Evolutionary conservation across 2,113 vertebrate species (phyloP).

Genomic region (Lophura nycthemera): DNA sequence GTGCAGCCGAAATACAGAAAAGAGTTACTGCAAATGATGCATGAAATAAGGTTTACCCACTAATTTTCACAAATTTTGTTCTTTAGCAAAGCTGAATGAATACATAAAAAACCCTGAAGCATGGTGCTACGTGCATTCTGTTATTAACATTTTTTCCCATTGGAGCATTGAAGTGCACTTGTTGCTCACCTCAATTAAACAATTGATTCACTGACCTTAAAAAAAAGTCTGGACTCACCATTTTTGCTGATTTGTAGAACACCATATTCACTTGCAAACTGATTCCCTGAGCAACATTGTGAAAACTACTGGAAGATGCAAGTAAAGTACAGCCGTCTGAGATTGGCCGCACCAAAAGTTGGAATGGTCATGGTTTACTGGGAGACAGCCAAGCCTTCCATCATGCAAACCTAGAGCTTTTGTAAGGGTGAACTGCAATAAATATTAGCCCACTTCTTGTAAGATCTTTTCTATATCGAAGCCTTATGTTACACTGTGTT

Average conservation of each 20-base stretch:
- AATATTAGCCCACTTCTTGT: not conserved
- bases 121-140: not conserved
- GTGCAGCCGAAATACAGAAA: constrained; percentile 17
- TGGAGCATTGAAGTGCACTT: not conserved
- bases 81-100: not conserved
- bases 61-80: not conserved
- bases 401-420: not conserved
- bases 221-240: not conserved
- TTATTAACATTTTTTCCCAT: not conserved
- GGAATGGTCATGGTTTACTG: not conserved
- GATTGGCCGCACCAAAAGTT: not conserved
- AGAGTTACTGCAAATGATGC: not conserved
- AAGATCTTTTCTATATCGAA: not conserved
- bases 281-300: not conserved
- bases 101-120: not conserved
- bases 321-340: not conserved
- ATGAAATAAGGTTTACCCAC: not conserved
- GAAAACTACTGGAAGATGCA: not conserved
- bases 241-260: not conserved
- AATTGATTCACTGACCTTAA: not conserved
- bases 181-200: not conserved
- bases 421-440: not conserved
- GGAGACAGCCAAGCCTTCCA: not conserved
- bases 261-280: not conserved
- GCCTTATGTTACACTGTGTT: not conserved